These are phyloP conservation scores for Zoanthus sociatus DNA, from an alignment of 92 coral and sea anemone genomes.

Conservation along the genomic window DNA sequence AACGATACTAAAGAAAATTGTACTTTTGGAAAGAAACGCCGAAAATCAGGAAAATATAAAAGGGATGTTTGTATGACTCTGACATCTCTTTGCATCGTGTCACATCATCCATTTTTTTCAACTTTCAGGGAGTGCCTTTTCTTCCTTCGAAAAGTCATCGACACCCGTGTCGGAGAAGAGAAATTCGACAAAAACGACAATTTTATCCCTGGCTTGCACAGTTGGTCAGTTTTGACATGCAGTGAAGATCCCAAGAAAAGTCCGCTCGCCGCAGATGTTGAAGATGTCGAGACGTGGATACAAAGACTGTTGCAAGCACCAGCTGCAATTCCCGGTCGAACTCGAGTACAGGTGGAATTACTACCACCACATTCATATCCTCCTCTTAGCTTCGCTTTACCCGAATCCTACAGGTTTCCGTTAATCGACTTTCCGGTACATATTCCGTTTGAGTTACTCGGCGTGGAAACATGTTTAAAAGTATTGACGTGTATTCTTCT, in stretches of 20 bases:
- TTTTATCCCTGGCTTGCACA: conserved; percentile 83
- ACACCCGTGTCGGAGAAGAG: conserved; percentile 78
- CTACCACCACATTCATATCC: conserved; percentile 82
- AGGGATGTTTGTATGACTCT: conserved; percentile 93
- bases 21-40: conserved; percentile 65
- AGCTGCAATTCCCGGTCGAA: conserved; percentile 88
- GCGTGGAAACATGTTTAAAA: conserved; percentile 96
- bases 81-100: conserved; percentile 90
- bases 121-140: conserved; percentile 99
- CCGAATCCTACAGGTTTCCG: conserved; percentile 87
- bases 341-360: conserved; percentile 89
- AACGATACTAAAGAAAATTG: conserved; percentile 51
- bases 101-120: conserved; percentile 98
- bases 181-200: conserved; percentile 82
- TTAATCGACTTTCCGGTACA: conserved; percentile 97
- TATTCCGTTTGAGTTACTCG: conserved; percentile 96
- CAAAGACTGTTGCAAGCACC: conserved; percentile 92
- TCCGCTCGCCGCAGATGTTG: conserved; percentile 86
- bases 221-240: conserved; percentile 98
- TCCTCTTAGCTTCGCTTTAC: conserved; percentile 85
- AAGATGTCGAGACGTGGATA: conserved; percentile 95
- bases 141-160: conserved; percentile 94
- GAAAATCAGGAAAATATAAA: conserved; percentile 61
- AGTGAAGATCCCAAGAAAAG: conserved; percentile 94
- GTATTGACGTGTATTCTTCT: conserved; percentile 94